Evolutionary conservation across 2,113 vertebrate genomes (phyloP).

Genomic region (Sporophila hypoxantha): DNA sequence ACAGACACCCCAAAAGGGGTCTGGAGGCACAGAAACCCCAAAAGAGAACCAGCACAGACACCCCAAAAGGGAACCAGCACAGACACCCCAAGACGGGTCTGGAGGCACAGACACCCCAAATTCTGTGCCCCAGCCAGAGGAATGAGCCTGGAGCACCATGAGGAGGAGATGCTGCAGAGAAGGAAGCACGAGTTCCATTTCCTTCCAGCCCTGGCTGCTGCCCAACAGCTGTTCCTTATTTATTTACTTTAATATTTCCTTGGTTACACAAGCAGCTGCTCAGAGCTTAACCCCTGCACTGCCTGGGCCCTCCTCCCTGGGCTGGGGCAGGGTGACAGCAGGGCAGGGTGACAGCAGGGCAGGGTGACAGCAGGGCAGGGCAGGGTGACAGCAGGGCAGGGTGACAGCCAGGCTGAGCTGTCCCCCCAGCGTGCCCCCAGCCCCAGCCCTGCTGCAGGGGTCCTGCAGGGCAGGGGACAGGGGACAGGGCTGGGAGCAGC

Average conservation of each 20-base stretch:
- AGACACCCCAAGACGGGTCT: too few relatives aligned
- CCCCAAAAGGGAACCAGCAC: neutral
- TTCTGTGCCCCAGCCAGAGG: rapidly evolving
- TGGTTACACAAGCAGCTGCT: slow-evolving; percentile 38
- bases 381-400: too few relatives aligned
- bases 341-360: too few relatives aligned
- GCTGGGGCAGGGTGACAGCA: neutral
- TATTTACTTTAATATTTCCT: slow-evolving; percentile 49
- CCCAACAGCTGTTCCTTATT: slow-evolving; percentile 47
- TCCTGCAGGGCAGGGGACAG: neutral
- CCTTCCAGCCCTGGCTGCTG: slow-evolving; percentile 35
- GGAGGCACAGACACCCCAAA: neutral
- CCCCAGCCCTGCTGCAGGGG: too few relatives aligned
- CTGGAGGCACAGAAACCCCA: too few relatives aligned
- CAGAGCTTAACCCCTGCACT: slow-evolving; percentile 33
- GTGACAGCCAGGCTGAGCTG: rapidly evolving
- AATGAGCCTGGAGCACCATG: neutral
- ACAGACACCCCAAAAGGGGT: too few relatives aligned
- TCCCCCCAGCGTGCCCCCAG: rapidly evolving
- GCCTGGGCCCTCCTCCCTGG: neutral
- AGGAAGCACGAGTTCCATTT: slow-evolving; percentile 35
- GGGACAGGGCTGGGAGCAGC: neutral
- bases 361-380: too few relatives aligned
- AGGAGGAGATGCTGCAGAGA: neutral
- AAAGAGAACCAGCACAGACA: too few relatives aligned